Percentiles rank a stretch among this genome's conserved stretches.
These are phyloP conservation scores for Drosophila mettleri DNA, from an alignment of 2,888 invertebrate genomes.

Conservation along the genomic window DNA sequence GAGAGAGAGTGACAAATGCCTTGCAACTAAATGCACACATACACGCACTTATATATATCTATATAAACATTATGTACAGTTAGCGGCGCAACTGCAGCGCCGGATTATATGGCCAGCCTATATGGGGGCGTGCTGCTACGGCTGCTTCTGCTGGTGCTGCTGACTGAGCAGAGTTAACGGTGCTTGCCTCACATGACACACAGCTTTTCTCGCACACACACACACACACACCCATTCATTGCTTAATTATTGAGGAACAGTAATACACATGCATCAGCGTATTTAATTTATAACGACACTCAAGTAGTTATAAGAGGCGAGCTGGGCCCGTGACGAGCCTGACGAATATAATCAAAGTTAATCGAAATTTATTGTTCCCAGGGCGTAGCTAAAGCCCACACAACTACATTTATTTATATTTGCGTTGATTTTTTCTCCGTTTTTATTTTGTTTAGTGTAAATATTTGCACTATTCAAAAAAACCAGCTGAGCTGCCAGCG, in stretches of 20 bases:
- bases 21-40: slow-evolving; percentile 53
- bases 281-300: slow-evolving; percentile 50
- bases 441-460: slow-evolving; percentile 26
- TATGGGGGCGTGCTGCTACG: slow-evolving; percentile 43
- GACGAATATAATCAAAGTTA: slow-evolving; percentile 61
- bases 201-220: slow-evolving; percentile 13
- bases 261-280: slow-evolving; percentile 18
- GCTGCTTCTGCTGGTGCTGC: slow-evolving; percentile 28
- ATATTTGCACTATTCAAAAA: slow-evolving; percentile 43
- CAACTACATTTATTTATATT: slow-evolving; percentile 28
- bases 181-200: slow-evolving; percentile 48
- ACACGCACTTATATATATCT: background rate
- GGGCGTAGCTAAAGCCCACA: slow-evolving; percentile 29
- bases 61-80: slow-evolving; percentile 45
- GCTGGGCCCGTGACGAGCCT: slow-evolving; percentile 35
- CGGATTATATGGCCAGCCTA: slow-evolving; percentile 50
- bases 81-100: slow-evolving; percentile 24
- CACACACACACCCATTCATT: slow-evolving; percentile 33
- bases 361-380: slow-evolving; percentile 60
- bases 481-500: slow-evolving; percentile 29
- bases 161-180: slow-evolving; percentile 34
- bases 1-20: slow-evolving; percentile 11
- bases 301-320: slow-evolving; percentile 24
- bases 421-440: slow-evolving; percentile 7
- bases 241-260: slow-evolving; percentile 54